A percentile compares a stretch with the other conserved stretches of the same genome.
Evolutionary conservation across 2,113 vertebrate species (phyloP).

Genomic region (Laticauda laticaudata): DNA sequence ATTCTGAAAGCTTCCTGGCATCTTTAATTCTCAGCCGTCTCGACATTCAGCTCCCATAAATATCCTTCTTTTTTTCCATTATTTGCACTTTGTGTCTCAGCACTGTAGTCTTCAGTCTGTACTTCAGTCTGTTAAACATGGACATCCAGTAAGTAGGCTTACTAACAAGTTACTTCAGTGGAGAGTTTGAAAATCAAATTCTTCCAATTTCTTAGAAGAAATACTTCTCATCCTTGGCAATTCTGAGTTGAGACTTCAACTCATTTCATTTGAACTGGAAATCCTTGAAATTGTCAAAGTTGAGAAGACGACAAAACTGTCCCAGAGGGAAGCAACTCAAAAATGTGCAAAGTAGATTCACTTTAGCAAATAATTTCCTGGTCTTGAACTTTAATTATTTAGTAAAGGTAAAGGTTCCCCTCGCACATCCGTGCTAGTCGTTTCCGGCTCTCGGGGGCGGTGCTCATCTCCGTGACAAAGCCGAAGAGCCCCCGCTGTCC

Average conservation of each 20-base stretch:
- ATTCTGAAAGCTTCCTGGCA: not conserved
- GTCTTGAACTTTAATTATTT: not conserved
- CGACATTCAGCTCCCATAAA: not conserved
- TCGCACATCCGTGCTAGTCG: too few relatives aligned
- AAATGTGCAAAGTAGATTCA: not conserved
- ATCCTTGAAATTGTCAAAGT: not conserved
- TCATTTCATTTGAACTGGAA: not conserved
- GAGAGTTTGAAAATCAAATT: not conserved
- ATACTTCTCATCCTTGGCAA: not conserved
- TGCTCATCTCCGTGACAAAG: too few relatives aligned
- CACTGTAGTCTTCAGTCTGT: not conserved
- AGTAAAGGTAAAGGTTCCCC: too few relatives aligned
- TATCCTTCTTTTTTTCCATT: not conserved
- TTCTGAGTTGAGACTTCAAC: not conserved
- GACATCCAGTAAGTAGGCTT: not conserved
- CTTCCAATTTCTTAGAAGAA: not conserved
- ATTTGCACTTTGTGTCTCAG: not conserved
- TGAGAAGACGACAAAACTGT: not conserved
- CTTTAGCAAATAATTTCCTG: not conserved
- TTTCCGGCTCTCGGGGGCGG: too few relatives aligned
- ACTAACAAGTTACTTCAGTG: not conserved
- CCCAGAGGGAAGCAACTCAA: not conserved
- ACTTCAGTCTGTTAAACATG: not conserved
- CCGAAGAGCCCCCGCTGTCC: too few relatives aligned
- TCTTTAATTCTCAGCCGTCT: rapidly evolving